These are phyloP conservation scores for Hypotaenidia philippensis DNA, from an alignment of 2,797 vertebrate genomes.

Conservation along the genomic window DNA sequence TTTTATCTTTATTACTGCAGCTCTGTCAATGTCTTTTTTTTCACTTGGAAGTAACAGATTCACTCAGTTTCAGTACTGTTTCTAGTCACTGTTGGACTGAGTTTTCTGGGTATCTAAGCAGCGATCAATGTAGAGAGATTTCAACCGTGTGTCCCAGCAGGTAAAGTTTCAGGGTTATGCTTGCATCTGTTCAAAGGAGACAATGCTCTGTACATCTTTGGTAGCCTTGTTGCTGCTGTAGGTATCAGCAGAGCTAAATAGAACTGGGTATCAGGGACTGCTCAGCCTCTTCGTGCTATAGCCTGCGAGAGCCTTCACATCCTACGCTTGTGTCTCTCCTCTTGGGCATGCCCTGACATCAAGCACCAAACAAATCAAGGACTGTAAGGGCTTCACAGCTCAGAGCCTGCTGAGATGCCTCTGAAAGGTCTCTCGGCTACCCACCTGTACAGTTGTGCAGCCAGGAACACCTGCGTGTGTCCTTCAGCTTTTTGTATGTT, in stretches of 20 bases:
- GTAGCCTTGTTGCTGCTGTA: neutral
- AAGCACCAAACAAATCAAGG: neutral
- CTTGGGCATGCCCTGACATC: neutral
- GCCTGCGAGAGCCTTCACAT: rapidly evolving
- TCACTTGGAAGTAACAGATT: neutral
- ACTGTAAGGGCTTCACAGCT: neutral
- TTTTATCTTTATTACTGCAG: neutral
- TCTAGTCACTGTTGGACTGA: neutral
- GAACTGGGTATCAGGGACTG: neutral
- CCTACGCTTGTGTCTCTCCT: neutral
- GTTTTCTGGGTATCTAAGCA: neutral
- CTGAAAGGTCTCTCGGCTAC: neutral
- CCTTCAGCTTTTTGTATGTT: neutral
- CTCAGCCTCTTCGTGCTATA: neutral
- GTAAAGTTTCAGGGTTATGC: neutral
- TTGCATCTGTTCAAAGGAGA: neutral
- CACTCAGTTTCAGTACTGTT: neutral
- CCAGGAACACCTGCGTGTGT: neutral
- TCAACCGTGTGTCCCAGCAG: neutral
- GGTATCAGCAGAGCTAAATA: neutral
- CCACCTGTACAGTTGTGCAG: rapidly evolving
- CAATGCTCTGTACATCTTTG: neutral
- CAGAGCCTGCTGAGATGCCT: neutral
- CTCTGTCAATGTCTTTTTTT: neutral
- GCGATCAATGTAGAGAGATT: neutral